Percentiles rank a stretch among this genome's conserved stretches.
Conservation (phyloP, 2,113 vertebrate species). For the Burhinus oedicnemus region DNA sequence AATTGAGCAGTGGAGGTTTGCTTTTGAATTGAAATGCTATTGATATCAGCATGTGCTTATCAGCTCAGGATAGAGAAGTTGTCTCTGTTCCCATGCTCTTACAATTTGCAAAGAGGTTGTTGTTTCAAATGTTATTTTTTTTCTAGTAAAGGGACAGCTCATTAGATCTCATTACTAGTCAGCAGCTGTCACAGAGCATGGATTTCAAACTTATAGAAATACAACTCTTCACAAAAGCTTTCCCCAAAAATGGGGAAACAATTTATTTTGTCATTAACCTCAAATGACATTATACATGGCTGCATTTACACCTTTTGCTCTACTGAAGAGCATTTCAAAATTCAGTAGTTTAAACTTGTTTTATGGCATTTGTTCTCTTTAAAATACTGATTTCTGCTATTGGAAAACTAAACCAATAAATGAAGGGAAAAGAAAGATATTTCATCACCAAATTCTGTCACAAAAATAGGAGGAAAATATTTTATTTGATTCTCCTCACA, state of each 20-base stretch:
- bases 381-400: background rate
- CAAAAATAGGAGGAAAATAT: background rate
- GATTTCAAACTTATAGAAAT: slow-evolving; percentile 71
- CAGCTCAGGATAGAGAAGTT: slow-evolving; percentile 40
- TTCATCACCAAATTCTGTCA: background rate
- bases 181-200: slow-evolving; percentile 65
- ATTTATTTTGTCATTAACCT: slow-evolving; percentile 76
- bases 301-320: slow-evolving; percentile 60
- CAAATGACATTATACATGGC: slow-evolving; percentile 35
- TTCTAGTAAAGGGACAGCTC: slow-evolving; percentile 70
- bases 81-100: slow-evolving; percentile 37
- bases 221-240: slow-evolving; percentile 61
- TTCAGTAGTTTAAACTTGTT: slow-evolving; percentile 58
- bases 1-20: slow-evolving; percentile 42
- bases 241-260: slow-evolving; percentile 58
- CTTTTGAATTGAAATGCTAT: slow-evolving; percentile 66
- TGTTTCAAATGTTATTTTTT: slow-evolving; percentile 68
- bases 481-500: background rate
- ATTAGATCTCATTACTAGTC: slow-evolving; percentile 77
- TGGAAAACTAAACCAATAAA: slow-evolving; percentile 8
- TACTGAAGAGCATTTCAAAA: slow-evolving; percentile 53
- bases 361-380: slow-evolving; percentile 31
- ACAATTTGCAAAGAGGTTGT: slow-evolving; percentile 64
- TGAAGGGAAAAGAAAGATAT: background rate
- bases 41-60: slow-evolving; percentile 51